Percentiles rank a stretch among this genome's conserved stretches.
Evolutionary conservation across 2,888 invertebrate genomes (phyloP).

Genomic region (Troides aeacus): DNA sequence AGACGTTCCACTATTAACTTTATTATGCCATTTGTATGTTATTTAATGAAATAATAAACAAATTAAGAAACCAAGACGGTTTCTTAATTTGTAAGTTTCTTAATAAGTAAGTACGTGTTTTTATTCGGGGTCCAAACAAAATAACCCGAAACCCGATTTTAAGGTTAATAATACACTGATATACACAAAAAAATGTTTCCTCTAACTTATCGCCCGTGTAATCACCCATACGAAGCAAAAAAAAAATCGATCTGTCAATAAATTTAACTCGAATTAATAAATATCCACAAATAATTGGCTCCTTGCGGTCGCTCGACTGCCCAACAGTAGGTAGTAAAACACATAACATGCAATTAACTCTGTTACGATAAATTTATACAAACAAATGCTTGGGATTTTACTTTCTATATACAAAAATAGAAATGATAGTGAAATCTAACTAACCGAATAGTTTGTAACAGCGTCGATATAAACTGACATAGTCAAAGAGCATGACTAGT

Average conservation of each 20-base stretch:
- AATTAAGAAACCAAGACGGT: too few relatives aligned
- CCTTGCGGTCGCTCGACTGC: not conserved
- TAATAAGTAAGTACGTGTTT: not conserved
- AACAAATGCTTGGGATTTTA: slow-evolving; percentile 20
- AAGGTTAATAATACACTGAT: not conserved
- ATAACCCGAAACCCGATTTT: not conserved
- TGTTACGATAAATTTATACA: slow-evolving; percentile 22
- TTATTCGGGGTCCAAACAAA: not conserved
- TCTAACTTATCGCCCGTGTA: not conserved
- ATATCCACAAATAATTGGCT: slow-evolving; percentile 15
- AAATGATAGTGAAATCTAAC: slow-evolving; percentile 31
- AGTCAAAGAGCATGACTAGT: slow-evolving; percentile 18
- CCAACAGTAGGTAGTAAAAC: slow-evolving; percentile 11
- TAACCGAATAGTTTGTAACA: slow-evolving; percentile 18
- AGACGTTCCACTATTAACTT: too few relatives aligned
- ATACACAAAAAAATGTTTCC: not conserved
- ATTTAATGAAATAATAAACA: too few relatives aligned
- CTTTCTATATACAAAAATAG: slow-evolving; percentile 24
- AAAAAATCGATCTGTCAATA: slow-evolving; percentile 4
- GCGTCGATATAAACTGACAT: slow-evolving; percentile 14
- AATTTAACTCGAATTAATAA: slow-evolving; percentile 16
- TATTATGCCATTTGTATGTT: too few relatives aligned
- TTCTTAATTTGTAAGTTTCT: too few relatives aligned
- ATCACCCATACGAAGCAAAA: not conserved
- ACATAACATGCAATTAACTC: slow-evolving; percentile 19